Evolutionary conservation across 1,140 invertebrate genomes (phyloP).

Genomic region (Magallana ariakensis): DNA sequence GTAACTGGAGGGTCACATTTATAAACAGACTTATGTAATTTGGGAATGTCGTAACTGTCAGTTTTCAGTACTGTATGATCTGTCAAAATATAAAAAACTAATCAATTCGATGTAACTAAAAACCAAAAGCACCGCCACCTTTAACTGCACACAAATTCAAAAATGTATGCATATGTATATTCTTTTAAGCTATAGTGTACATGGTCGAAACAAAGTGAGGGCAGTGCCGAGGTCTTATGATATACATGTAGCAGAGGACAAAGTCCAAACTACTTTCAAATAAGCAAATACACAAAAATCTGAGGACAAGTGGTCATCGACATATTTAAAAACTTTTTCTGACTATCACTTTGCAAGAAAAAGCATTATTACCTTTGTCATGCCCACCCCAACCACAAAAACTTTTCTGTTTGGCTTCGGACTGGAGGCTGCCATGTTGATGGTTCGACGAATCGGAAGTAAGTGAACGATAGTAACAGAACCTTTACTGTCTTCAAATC

Average conservation of each 20-base stretch:
- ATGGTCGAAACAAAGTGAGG: background rate
- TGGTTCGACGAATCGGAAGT: background rate
- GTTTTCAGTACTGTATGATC: too few species aligned
- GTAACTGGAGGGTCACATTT: too few species aligned
- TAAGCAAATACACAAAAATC: background rate
- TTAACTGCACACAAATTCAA: too few species aligned
- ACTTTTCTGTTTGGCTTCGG: slow-evolving; percentile 80
- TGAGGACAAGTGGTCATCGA: background rate
- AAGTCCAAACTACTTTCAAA: background rate
- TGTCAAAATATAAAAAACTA: too few species aligned
- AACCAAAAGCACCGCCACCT: too few species aligned
- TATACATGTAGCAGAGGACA: background rate
- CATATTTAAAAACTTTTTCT: too few species aligned
- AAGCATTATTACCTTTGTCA: slow-evolving; percentile 89
- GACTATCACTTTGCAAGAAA: too few species aligned
- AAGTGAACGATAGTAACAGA: background rate
- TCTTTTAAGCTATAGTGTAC: too few species aligned
- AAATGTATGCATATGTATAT: too few species aligned
- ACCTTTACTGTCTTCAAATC: background rate
- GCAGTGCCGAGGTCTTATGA: background rate
- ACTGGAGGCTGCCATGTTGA: slow-evolving; percentile 51
- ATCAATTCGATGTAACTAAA: too few species aligned
- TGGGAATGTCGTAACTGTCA: too few species aligned
- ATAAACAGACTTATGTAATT: too few species aligned
- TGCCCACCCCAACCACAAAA: slow-evolving; percentile 96